phyloP scores from a whole-genome alignment of 2,888 invertebrate genomes.

The Oxytorus armatus region DNA sequence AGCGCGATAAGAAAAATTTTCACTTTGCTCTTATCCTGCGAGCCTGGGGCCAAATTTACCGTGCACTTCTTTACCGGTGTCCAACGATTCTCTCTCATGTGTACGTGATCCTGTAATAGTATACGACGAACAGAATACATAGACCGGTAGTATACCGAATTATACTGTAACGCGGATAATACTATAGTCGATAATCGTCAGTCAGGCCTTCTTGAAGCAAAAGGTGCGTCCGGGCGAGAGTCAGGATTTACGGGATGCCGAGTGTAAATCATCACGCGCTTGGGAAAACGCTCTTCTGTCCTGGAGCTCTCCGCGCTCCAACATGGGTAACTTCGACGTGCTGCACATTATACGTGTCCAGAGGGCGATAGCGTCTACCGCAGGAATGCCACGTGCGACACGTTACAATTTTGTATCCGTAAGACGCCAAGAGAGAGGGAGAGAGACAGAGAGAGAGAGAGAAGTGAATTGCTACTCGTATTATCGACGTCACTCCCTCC shows the following conservation, averaged over 20 bases:
- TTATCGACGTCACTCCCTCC: slow-evolving; percentile 6
- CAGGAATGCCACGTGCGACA: slow-evolving; percentile 64
- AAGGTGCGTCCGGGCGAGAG: slow-evolving; percentile 39
- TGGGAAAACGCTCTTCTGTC: slow-evolving; percentile 58
- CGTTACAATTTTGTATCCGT: slow-evolving; percentile 56
- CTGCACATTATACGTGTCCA: slow-evolving; percentile 40
- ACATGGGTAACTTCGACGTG: slow-evolving; percentile 17
- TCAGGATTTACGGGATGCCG: slow-evolving; percentile 65
- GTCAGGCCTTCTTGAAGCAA: slow-evolving; percentile 29
- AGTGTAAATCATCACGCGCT: slow-evolving; percentile 65
- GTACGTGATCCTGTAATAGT: not conserved
- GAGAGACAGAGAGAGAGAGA: not conserved
- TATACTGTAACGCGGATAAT: slow-evolving; percentile 28
- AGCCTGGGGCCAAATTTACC: slow-evolving; percentile 11
- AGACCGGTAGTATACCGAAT: not conserved
- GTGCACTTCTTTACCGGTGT: slow-evolving; percentile 16
- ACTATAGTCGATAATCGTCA: slow-evolving; percentile 55
- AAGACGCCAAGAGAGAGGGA: slow-evolving; percentile 8
- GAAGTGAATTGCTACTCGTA: too few species aligned
- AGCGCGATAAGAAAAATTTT: slow-evolving; percentile 34
- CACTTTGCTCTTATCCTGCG: slow-evolving; percentile 10
- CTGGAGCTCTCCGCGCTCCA: slow-evolving; percentile 21
- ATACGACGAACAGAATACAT: slow-evolving; percentile 21
- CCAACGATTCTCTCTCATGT: slow-evolving; percentile 19
- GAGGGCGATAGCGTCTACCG: slow-evolving; percentile 46